Percentiles rank a stretch among this genome's conserved stretches.
Conservation (phyloP, 2,797 vertebrate species). For the Pangasius macronema region DNA sequence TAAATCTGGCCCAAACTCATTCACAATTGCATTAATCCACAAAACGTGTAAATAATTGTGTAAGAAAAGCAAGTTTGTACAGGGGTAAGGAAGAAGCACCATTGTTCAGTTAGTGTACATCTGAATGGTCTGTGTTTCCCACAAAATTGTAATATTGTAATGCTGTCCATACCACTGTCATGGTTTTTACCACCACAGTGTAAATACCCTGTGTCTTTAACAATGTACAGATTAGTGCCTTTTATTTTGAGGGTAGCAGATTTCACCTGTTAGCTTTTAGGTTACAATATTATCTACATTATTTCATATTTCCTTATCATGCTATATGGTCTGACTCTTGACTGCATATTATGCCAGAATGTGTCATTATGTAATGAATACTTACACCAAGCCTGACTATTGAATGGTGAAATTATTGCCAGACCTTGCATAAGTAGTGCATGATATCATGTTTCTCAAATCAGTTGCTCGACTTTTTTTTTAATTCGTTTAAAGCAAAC, state of each 20-base stretch:
- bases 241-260: not conserved
- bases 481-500: not conserved
- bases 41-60: not conserved
- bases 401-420: not conserved
- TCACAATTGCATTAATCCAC: not conserved
- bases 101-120: not conserved
- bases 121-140: not conserved
- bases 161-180: not conserved
- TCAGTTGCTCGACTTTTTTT: not conserved
- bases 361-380: not conserved
- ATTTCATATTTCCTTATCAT: too few relatives aligned
- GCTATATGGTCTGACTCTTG: not conserved
- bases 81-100: not conserved
- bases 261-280: not conserved
- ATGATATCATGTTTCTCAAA: not conserved
- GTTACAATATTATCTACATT: not conserved
- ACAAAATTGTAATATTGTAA: not conserved
- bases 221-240: not conserved
- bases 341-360: not conserved
- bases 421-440: not conserved
- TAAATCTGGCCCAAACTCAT: not conserved
- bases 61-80: not conserved
- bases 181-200: not conserved
- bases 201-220: not conserved
- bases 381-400: not conserved